A percentile compares a stretch with the other conserved stretches of the same genome.
Conservation (phyloP, 2,113 vertebrate genomes). For the Stegostoma tigrinum region DNA sequence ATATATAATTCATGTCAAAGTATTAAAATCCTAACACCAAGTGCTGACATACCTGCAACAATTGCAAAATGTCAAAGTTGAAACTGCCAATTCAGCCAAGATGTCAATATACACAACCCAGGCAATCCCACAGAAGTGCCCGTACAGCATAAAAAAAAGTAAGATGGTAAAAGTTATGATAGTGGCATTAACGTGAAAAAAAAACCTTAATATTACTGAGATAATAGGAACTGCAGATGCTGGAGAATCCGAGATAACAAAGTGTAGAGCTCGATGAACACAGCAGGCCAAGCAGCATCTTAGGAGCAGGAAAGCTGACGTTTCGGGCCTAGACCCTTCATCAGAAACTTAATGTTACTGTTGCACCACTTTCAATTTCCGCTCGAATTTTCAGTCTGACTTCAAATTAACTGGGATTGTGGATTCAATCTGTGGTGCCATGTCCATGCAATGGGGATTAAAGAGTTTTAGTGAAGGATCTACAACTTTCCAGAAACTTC, state of each 20-base stretch:
- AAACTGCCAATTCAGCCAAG: background rate
- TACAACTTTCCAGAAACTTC: background rate
- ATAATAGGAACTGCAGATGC: no score
- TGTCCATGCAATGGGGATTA: background rate
- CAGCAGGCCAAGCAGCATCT: no score
- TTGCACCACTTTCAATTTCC: background rate
- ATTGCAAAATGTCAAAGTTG: slow-evolving; percentile 2
- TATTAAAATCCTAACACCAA: slow-evolving; percentile 2
- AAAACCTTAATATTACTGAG: background rate
- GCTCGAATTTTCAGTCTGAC: background rate
- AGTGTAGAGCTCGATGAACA: no score
- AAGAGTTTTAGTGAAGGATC: background rate
- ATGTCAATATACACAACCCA: background rate
- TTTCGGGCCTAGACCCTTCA: no score
- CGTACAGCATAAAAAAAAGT: background rate
- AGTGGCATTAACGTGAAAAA: background rate
- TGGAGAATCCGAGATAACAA: no score
- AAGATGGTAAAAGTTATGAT: background rate
- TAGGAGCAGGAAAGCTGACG: no score
- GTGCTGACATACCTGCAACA: slow-evolving; percentile 11
- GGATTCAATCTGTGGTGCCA: background rate
- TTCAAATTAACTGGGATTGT: background rate
- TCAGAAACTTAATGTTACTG: no score
- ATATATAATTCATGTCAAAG: slow-evolving; percentile 18
- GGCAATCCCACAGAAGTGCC: background rate